phyloP scores from a whole-genome alignment of 2,797 vertebrate species.

The Eospalax fontanierii region DNA sequence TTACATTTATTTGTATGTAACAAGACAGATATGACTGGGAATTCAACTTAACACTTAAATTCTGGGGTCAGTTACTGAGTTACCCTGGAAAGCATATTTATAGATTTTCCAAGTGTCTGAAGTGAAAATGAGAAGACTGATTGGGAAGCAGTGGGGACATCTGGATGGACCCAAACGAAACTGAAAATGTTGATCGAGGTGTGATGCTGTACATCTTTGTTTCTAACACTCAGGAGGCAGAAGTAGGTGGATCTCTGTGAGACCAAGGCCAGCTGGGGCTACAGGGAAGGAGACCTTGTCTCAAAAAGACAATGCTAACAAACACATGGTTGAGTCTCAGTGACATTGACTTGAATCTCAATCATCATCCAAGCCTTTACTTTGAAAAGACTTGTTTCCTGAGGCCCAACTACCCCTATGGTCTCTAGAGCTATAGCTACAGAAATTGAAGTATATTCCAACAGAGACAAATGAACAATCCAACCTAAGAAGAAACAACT shows the following conservation, averaged over 20 bases:
- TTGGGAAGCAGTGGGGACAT: background rate
- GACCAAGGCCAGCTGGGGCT: no score
- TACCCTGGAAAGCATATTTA: background rate
- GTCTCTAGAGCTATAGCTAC: background rate
- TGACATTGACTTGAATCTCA: no score
- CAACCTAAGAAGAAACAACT: background rate
- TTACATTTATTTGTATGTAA: conserved; percentile 6
- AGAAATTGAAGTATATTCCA: background rate
- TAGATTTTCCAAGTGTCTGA: background rate
- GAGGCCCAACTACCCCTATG: background rate
- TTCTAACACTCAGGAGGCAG: no score
- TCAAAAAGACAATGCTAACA: no score
- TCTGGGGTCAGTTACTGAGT: background rate
- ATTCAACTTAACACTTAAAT: conserved; percentile 40
- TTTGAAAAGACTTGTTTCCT: no score
- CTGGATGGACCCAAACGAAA: background rate
- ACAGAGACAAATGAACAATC: background rate
- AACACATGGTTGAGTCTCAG: no score
- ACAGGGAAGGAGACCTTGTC: no score
- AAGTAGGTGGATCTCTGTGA: no score
- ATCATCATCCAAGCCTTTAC: no score
- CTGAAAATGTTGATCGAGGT: background rate
- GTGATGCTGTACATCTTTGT: no score
- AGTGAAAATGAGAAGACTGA: background rate
- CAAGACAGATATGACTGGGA: background rate